These are phyloP conservation scores for Drosophila heteroneura DNA, from an alignment of 2,888 invertebrate genomes.

Conservation along the genomic window DNA sequence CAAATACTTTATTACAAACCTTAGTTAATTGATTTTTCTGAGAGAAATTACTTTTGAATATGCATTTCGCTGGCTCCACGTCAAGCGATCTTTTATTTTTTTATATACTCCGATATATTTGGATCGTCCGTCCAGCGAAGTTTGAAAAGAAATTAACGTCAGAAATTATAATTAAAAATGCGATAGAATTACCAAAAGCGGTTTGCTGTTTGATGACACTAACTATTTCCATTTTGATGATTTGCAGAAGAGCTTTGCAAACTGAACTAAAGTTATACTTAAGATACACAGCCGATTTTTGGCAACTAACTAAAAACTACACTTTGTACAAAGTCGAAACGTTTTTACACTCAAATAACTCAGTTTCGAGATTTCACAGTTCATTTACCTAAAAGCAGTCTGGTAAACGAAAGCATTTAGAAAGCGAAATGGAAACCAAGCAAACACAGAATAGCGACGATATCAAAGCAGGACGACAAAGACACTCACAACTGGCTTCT, in stretches of 20 bases:
- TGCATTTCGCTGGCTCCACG: neutral
- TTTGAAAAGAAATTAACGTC: neutral
- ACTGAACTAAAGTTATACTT: neutral
- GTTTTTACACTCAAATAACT: neutral
- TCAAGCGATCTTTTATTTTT: neutral
- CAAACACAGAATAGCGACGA: conserved; percentile 45
- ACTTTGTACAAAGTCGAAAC: neutral
- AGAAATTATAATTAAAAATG: neutral
- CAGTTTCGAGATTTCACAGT: conserved; percentile 15
- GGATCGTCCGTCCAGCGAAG: neutral
- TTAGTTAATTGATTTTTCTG: neutral
- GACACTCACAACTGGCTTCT: conserved; percentile 55
- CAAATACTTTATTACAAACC: neutral
- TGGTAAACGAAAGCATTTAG: conserved; percentile 64
- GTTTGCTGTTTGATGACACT: neutral
- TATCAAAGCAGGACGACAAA: conserved; percentile 47
- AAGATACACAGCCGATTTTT: neutral
- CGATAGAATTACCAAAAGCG: neutral
- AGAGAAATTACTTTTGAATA: neutral
- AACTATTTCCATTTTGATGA: neutral
- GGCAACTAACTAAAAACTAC: neutral
- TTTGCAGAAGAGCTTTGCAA: neutral
- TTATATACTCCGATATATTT: neutral
- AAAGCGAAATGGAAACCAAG: conserved; percentile 69
- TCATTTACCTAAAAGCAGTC: conserved; percentile 43